A percentile compares a stretch with the other conserved stretches of the same genome.
phyloP scores from a whole-genome alignment of 2,113 vertebrate species.

The Apodemus speciosus region DNA sequence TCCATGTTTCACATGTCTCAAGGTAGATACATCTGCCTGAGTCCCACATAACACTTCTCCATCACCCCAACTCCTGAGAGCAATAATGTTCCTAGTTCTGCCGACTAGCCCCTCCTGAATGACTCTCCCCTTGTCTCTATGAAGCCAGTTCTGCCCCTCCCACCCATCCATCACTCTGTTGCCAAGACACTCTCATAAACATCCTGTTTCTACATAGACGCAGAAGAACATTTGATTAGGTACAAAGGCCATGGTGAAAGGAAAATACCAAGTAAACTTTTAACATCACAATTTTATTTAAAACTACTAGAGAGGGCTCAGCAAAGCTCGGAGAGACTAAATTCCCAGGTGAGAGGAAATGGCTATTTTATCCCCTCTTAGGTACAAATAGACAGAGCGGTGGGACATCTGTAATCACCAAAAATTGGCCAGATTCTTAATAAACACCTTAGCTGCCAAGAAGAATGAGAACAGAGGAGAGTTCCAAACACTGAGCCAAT shows the following conservation, averaged over 20 bases:
- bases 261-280: neutral
- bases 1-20: neutral
- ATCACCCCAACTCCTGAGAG: too few relatives aligned
- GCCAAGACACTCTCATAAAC: neutral
- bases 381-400: neutral
- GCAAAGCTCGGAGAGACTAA: too few relatives aligned
- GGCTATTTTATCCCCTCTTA: accelerated
- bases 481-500: neutral
- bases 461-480: neutral
- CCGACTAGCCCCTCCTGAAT: too few relatives aligned
- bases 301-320: neutral
- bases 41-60: neutral
- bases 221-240: neutral
- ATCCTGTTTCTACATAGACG: neutral
- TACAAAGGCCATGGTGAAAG: accelerated
- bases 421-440: neutral
- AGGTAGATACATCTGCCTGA: neutral
- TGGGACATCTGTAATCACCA: neutral
- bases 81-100: too few relatives aligned
- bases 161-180: neutral
- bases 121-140: neutral
- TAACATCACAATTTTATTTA: neutral
- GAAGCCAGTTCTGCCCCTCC: neutral
- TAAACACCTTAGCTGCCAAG: accelerated
- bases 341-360: neutral